Conservation (phyloP, 2,113 vertebrate species). For the Camelus bactrianus region DNA sequence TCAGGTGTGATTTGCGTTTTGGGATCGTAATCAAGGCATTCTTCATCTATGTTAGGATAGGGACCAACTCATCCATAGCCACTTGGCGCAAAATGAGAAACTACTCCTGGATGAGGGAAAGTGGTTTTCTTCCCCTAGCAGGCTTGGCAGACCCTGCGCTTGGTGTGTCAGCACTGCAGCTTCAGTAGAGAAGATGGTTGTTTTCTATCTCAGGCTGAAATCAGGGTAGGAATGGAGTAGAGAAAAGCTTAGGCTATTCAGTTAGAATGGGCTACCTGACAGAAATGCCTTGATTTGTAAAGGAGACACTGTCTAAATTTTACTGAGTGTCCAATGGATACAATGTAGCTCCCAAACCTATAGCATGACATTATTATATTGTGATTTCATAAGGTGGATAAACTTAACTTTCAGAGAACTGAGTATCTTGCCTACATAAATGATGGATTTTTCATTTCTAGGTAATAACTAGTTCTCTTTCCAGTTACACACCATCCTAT, state of each 20-base stretch:
- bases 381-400: neutral
- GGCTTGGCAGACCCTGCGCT: neutral
- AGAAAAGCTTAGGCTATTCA: too few relatives aligned
- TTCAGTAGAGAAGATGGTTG: neutral
- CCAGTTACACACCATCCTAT: neutral
- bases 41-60: neutral
- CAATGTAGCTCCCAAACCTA: neutral
- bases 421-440: neutral
- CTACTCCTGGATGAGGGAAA: neutral
- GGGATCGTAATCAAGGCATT: neutral
- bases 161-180: neutral
- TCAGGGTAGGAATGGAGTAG: neutral
- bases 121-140: neutral
- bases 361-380: neutral
- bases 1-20: neutral
- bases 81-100: constrained; percentile 52
- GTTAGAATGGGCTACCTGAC: neutral
- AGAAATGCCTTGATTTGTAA: neutral
- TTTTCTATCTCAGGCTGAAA: neutral
- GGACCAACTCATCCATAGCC: neutral
- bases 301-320: neutral
- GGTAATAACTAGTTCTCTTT: neutral
- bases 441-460: neutral
- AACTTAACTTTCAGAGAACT: neutral
- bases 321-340: neutral